phyloP scores from a whole-genome alignment of 2,888 invertebrate species.

The Heliothis peltigera region DNA sequence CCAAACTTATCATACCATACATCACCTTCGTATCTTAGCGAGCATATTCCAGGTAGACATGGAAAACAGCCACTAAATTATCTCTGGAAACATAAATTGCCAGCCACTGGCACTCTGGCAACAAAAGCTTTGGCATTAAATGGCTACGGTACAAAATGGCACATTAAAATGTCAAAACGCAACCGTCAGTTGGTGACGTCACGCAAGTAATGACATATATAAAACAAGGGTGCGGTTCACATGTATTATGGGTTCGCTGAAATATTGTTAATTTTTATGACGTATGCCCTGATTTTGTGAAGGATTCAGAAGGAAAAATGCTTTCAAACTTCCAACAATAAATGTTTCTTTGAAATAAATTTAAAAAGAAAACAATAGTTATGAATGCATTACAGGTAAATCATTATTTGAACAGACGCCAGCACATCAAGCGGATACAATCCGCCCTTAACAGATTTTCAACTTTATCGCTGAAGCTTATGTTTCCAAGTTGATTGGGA shows the following conservation, averaged over 20 bases:
- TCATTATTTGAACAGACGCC: too few species aligned
- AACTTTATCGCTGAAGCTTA: too few species aligned
- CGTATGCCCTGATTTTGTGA: slow-evolving; percentile 16
- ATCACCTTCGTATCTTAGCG: slow-evolving; percentile 47
- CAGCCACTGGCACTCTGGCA: slow-evolving; percentile 64
- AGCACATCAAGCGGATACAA: too few species aligned
- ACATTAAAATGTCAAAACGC: slow-evolving; percentile 84
- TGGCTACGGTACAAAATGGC: slow-evolving; percentile 73
- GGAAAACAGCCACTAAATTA: slow-evolving; percentile 72
- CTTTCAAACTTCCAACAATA: too few species aligned
- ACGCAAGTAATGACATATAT: slow-evolving; percentile 57
- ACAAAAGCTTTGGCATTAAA: slow-evolving; percentile 81
- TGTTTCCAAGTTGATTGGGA: too few species aligned
- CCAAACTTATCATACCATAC: slow-evolving; percentile 40
- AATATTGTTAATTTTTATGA: slow-evolving; percentile 39
- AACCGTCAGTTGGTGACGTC: slow-evolving; percentile 65
- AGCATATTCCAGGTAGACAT: slow-evolving; percentile 61
- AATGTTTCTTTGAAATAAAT: too few species aligned
- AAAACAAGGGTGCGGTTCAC: slow-evolving; percentile 48
- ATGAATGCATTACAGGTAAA: too few species aligned
- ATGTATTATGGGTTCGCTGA: slow-evolving; percentile 17
- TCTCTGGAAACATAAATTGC: slow-evolving; percentile 73
- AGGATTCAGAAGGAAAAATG: slow-evolving; percentile 3
- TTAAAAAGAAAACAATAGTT: too few species aligned
- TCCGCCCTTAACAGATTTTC: too few species aligned